Conservation (phyloP, 2,113 vertebrate species). For the Choloepus hoffmanni region DNA sequence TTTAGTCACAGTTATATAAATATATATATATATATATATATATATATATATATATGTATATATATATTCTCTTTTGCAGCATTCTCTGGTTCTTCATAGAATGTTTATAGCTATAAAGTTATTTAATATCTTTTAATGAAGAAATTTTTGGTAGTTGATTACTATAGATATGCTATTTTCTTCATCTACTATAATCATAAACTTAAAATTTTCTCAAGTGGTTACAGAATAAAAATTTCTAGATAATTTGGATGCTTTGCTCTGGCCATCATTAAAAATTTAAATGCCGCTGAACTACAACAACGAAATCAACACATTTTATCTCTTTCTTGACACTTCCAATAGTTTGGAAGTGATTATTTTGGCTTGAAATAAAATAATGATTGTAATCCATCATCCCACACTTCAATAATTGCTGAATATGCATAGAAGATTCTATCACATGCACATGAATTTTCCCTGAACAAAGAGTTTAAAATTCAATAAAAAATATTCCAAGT, state of each 20-base stretch:
- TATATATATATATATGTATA: too few relatives aligned
- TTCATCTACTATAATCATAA: background rate
- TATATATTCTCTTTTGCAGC: background rate
- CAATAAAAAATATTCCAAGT: background rate
- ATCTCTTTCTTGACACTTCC: conserved; percentile 57
- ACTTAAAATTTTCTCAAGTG: background rate
- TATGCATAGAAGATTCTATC: conserved; percentile 39
- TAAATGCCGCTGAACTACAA: background rate
- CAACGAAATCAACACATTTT: conserved; percentile 39
- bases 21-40: too few relatives aligned
- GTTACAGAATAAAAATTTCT: background rate
- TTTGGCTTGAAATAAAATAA: conserved; percentile 72
- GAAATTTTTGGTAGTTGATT: background rate
- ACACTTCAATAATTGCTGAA: conserved; percentile 64
- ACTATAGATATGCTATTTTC: background rate
- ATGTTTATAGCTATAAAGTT: background rate
- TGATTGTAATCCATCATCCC: conserved; percentile 65
- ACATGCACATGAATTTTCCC: conserved; percentile 31
- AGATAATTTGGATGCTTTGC: background rate
- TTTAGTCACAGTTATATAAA: background rate
- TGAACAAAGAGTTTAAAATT: conserved; percentile 38
- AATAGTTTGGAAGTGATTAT: conserved; percentile 70
- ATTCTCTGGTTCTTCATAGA: background rate
- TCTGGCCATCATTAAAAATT: conserved; percentile 23
- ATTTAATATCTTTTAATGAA: background rate